phyloP scores from a whole-genome alignment of 2,113 vertebrate species.

The Cricetomys ansorgei region DNA sequence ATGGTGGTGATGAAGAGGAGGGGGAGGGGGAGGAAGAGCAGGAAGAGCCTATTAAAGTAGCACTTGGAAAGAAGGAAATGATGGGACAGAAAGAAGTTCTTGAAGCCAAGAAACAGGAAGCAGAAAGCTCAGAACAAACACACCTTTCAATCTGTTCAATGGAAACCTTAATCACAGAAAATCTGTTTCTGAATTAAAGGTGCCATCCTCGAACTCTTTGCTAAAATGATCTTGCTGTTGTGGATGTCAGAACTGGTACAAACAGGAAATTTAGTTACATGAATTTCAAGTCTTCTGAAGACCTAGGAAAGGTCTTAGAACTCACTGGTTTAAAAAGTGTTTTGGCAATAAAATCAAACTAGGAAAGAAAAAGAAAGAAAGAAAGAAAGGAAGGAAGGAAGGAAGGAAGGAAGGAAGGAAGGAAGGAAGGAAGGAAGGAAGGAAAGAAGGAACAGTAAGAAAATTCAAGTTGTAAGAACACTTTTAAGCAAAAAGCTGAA shows the following conservation, averaged over 20 bases:
- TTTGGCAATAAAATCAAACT: background rate
- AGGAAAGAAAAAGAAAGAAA: background rate
- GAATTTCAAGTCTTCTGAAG: background rate
- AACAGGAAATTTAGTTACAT: background rate
- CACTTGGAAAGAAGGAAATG: constrained; percentile 88
- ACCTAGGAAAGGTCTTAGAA: background rate
- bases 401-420: background rate
- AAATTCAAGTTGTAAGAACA: background rate
- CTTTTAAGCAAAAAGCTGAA: background rate
- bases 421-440: background rate
- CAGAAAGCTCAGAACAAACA: constrained; percentile 70
- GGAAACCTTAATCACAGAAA: background rate
- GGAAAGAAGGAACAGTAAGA: background rate
- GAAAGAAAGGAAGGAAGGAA: background rate
- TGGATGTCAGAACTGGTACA: background rate
- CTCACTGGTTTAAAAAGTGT: background rate
- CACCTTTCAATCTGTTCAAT: background rate
- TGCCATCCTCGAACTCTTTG: too few relatives aligned
- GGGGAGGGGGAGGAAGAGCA: constrained; percentile 88
- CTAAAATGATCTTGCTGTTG: background rate
- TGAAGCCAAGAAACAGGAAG: constrained; percentile 88
- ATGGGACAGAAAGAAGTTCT: constrained; percentile 84
- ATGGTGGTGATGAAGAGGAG: constrained; percentile 79
- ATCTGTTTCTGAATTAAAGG: background rate
- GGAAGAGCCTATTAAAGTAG: constrained; percentile 87